Evolutionary conservation across 2,113 vertebrate genomes (phyloP).

Genomic region (Miniopterus natalensis): DNA sequence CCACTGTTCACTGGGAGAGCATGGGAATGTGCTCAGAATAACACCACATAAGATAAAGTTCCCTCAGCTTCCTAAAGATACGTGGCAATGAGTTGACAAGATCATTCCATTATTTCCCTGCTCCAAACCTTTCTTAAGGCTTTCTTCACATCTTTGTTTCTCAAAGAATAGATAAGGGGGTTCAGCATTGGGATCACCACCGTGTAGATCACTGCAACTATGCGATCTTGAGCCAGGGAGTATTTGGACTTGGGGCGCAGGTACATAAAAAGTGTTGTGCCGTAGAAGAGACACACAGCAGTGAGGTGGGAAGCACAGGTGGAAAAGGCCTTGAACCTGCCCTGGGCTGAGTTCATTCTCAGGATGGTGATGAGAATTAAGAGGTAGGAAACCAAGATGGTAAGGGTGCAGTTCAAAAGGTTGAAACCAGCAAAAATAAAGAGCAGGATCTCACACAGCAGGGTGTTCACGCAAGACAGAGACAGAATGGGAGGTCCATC

Average conservation of each 20-base stretch:
- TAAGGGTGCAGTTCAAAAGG: constrained; percentile 67
- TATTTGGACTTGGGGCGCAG: constrained; percentile 72
- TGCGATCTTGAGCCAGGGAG: constrained; percentile 60
- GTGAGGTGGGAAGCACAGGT: constrained; percentile 72
- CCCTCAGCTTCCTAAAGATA: background rate
- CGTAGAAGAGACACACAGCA: constrained; percentile 68
- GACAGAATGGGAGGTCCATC: constrained; percentile 72
- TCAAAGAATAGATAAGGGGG: constrained; percentile 77
- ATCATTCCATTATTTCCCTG: constrained; percentile 34
- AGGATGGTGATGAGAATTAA: constrained; percentile 73
- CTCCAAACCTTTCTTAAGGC: constrained; percentile 71
- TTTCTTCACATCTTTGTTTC: constrained; percentile 78
- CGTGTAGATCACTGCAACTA: constrained; percentile 69
- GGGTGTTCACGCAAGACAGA: constrained; percentile 70
- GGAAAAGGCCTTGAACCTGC: constrained; percentile 71
- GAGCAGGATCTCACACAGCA: constrained; percentile 68
- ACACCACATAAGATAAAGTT: background rate
- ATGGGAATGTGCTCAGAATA: background rate
- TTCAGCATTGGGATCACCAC: constrained; percentile 77
- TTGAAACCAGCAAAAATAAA: constrained; percentile 76
- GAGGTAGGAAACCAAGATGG: constrained; percentile 71
- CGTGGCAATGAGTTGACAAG: background rate
- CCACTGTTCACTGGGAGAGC: rapidly evolving
- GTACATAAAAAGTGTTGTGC: constrained; percentile 74
- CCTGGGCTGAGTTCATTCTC: constrained; percentile 57